Percentiles rank a stretch among this genome's conserved stretches.
Evolutionary conservation across 2,888 invertebrate species (phyloP).

Genomic region (Balanococcus diminutus): DNA sequence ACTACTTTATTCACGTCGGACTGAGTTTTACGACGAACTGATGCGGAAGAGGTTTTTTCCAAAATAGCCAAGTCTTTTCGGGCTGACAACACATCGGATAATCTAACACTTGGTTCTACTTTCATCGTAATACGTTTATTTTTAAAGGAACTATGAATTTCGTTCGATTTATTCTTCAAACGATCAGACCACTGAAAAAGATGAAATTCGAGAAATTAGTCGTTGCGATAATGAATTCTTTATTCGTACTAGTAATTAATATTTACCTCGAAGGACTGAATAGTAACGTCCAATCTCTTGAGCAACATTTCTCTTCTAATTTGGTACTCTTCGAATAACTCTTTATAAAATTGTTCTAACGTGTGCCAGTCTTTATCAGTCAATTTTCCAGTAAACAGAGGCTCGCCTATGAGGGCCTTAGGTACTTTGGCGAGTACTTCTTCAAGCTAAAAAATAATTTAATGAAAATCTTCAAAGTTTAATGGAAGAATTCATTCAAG

Average conservation of each 20-base stretch:
- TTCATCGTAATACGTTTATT: slow-evolving; percentile 64
- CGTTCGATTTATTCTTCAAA: slow-evolving; percentile 74
- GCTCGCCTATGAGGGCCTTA: slow-evolving; percentile 72
- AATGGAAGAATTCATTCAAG: background rate
- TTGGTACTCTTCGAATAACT: slow-evolving; percentile 81
- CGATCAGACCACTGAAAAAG: slow-evolving; percentile 83
- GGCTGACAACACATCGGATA: slow-evolving; percentile 84
- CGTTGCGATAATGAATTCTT: background rate
- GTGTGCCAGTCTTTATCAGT: slow-evolving; percentile 83
- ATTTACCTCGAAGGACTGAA: slow-evolving; percentile 89
- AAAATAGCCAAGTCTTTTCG: slow-evolving; percentile 82
- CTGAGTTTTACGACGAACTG: slow-evolving; percentile 82
- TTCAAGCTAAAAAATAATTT: slow-evolving; percentile 59
- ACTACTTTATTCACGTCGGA: slow-evolving; percentile 85
- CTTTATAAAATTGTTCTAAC: slow-evolving; percentile 72
- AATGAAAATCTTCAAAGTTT: background rate
- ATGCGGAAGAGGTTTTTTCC: slow-evolving; percentile 89
- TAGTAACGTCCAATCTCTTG: slow-evolving; percentile 91
- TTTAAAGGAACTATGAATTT: slow-evolving; percentile 69
- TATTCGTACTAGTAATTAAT: background rate
- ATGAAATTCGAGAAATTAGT: slow-evolving; percentile 20
- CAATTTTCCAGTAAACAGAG: slow-evolving; percentile 74
- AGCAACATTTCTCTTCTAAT: slow-evolving; percentile 84
- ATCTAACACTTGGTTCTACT: slow-evolving; percentile 70
- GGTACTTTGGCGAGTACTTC: slow-evolving; percentile 61